Conservation (phyloP, 2,797 vertebrate species). For the Margarornis squamiger region DNA sequence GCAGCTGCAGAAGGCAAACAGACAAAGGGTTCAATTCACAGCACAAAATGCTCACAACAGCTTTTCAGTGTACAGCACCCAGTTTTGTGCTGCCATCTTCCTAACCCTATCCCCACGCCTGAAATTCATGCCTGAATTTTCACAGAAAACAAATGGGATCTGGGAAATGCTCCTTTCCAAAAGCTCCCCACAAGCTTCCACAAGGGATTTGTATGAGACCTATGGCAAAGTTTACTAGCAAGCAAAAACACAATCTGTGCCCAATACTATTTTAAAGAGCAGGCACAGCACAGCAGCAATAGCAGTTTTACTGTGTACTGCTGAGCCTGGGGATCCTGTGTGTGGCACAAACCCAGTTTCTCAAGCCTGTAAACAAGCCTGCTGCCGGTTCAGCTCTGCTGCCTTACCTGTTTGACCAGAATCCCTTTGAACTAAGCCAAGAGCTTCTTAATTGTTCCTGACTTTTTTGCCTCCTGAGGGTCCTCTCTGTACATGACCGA, state of each 20-base stretch:
- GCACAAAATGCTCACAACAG: background rate
- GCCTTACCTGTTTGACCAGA: background rate
- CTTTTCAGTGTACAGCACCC: background rate
- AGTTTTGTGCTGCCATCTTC: background rate
- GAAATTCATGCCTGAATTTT: background rate
- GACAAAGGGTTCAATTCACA: background rate
- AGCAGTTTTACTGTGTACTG: background rate
- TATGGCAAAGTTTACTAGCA: background rate
- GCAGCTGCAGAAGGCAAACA: background rate
- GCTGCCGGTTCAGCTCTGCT: background rate
- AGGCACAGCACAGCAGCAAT: background rate
- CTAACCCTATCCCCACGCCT: background rate
- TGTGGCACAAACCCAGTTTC: slow-evolving; percentile 4
- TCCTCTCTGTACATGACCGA: background rate
- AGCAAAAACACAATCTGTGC: background rate
- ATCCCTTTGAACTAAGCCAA: background rate
- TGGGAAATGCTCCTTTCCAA: background rate
- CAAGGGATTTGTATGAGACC: background rate
- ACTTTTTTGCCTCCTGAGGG: background rate
- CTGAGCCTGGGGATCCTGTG: background rate
- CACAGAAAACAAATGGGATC: background rate
- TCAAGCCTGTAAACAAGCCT: slow-evolving; percentile 3
- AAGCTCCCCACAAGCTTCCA: background rate
- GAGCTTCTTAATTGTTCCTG: background rate
- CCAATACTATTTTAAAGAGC: background rate